Conservation (phyloP, 2,113 vertebrate species). For the Pelobates fuscus region DNA sequence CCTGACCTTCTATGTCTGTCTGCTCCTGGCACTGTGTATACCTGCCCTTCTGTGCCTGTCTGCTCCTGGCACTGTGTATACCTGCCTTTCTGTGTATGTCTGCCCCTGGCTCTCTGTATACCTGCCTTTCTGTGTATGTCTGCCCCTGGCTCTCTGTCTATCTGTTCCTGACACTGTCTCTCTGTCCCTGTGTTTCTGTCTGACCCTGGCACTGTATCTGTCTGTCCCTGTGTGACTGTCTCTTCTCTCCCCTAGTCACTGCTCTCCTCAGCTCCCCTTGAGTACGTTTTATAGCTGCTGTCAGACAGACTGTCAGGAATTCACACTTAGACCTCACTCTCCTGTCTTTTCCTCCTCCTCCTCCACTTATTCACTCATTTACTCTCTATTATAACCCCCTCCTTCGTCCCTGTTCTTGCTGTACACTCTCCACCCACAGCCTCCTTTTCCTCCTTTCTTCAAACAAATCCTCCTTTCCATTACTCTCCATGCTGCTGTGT, state of each 20-base stretch:
- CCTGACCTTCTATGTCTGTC: no score
- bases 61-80: neutral
- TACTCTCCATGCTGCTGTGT: neutral
- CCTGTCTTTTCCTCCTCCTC: conserved; percentile 45
- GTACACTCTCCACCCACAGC: conserved; percentile 39
- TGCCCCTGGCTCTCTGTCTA: neutral
- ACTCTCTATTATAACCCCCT: conserved; percentile 35
- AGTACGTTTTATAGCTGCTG: conserved; percentile 69
- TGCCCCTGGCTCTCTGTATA: neutral
- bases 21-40: neutral
- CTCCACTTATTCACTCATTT: conserved; percentile 37
- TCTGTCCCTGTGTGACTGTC: conserved; percentile 27
- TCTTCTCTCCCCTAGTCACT: conserved; percentile 53
- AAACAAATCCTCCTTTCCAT: conserved; percentile 5
- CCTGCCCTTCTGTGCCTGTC: neutral
- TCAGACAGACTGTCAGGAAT: conserved; percentile 69
- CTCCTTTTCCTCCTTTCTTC: conserved; percentile 10
- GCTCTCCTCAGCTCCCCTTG: conserved; percentile 57
- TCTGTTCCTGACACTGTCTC: conserved; percentile 12
- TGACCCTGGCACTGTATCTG: neutral
- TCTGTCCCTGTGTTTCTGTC: neutral
- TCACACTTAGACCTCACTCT: conserved; percentile 64
- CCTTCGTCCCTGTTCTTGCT: conserved; percentile 28
- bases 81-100: neutral
- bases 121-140: neutral